These are phyloP conservation scores for Rhinogobius similis DNA, from an alignment of 2,113 vertebrate genomes.

Conservation along the genomic window DNA sequence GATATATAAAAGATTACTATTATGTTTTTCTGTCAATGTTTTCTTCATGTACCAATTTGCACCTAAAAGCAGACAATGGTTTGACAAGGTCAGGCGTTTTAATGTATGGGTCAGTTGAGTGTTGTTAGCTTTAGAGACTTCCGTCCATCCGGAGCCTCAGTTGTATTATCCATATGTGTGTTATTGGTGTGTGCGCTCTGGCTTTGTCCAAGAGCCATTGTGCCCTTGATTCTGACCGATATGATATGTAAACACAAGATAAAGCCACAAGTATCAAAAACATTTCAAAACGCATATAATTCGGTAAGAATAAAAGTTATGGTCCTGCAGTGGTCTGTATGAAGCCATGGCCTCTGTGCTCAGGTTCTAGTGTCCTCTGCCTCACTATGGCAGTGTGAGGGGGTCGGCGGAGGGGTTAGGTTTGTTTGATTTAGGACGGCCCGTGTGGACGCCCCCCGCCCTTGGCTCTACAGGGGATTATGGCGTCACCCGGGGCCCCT, in stretches of 20 bases:
- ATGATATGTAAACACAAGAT: slow-evolving; percentile 57
- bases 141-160: slow-evolving; percentile 67
- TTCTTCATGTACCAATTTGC: slow-evolving; percentile 27
- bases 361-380: neutral
- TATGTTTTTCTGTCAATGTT: slow-evolving; percentile 4
- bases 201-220: slow-evolving; percentile 47
- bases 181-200: slow-evolving; percentile 37
- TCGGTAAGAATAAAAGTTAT: neutral
- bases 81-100: slow-evolving; percentile 74
- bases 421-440: slow-evolving; percentile 74
- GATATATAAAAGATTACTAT: neutral
- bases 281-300: slow-evolving; percentile 1
- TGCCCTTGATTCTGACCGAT: slow-evolving; percentile 43
- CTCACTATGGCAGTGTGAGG: slow-evolving; percentile 21
- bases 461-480: slow-evolving; percentile 68
- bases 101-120: slow-evolving; percentile 59
- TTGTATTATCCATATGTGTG: slow-evolving; percentile 59
- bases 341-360: neutral
- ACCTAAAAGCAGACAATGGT: slow-evolving; percentile 62
- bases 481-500: slow-evolving; percentile 74
- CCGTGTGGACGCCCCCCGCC: slow-evolving; percentile 49
- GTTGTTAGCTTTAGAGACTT: slow-evolving; percentile 67
- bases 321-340: neutral
- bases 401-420: slow-evolving; percentile 51
- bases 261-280: slow-evolving; percentile 15